Conservation (phyloP, 2,797 vertebrate species). For the Mallotus villosus region DNA sequence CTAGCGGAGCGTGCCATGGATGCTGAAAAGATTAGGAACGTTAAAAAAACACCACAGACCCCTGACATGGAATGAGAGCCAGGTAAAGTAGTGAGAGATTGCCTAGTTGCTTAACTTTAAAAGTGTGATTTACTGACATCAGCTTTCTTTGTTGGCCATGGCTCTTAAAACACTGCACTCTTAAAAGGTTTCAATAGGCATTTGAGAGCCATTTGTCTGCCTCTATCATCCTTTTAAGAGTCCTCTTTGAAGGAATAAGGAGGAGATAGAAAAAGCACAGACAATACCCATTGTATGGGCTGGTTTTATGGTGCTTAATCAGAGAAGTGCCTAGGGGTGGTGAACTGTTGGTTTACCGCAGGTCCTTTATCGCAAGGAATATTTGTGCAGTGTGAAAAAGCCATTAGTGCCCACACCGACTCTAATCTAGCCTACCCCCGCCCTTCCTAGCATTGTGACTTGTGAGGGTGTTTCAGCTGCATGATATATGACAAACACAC, state of each 20-base stretch:
- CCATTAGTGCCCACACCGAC: slow-evolving; percentile 51
- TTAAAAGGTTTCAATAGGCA: slow-evolving; percentile 46
- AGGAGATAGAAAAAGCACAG: slow-evolving; percentile 5
- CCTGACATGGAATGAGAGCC: background rate
- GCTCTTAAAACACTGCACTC: slow-evolving; percentile 34
- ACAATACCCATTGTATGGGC: slow-evolving; percentile 33
- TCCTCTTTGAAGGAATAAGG: slow-evolving; percentile 7
- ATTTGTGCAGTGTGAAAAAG: slow-evolving; percentile 68
- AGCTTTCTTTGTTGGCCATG: background rate
- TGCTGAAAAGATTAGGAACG: background rate
- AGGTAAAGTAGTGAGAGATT: background rate
- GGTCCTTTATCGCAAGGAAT: slow-evolving; percentile 61
- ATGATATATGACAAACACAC: slow-evolving; percentile 70
- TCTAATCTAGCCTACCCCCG: slow-evolving; percentile 51
- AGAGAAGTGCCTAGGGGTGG: slow-evolving; percentile 25
- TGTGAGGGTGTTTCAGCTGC: slow-evolving; percentile 58
- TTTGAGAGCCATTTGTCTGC: slow-evolving; percentile 47
- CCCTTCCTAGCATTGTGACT: slow-evolving; percentile 73
- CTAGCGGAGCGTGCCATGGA: slow-evolving; percentile 15
- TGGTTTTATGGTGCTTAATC: slow-evolving; percentile 38
- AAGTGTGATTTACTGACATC: background rate
- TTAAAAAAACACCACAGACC: background rate
- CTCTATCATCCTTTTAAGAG: slow-evolving; percentile 41
- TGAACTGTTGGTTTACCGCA: slow-evolving; percentile 51
- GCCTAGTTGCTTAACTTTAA: background rate